Percentiles rank a stretch among this genome's conserved stretches.
phyloP scores from a whole-genome alignment of 2,888 invertebrate species.

The Parnassius glacialis region DNA sequence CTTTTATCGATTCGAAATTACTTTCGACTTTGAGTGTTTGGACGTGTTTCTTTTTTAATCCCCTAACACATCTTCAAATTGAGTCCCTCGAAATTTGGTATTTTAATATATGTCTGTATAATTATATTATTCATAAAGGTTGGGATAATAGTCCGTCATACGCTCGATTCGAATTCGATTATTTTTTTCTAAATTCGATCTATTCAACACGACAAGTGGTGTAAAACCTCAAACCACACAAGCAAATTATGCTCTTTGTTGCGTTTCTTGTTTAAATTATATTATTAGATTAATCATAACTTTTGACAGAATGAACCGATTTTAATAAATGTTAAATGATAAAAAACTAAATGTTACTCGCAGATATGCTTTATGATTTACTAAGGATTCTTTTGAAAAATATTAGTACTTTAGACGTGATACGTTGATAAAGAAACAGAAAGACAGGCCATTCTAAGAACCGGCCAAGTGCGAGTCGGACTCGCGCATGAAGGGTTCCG shows the following conservation, averaged over 20 bases:
- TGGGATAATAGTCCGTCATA: conserved; percentile 17
- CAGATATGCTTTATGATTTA: too few species aligned
- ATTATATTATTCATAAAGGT: conserved; percentile 15
- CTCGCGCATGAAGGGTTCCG: too few species aligned
- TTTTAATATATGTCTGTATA: conserved; percentile 14
- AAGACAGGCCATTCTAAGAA: too few species aligned
- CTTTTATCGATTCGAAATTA: conserved; percentile 23
- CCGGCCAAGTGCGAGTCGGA: too few species aligned
- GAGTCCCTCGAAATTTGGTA: conserved; percentile 1
- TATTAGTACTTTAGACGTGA: too few species aligned
- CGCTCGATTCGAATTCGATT: conserved; percentile 12
- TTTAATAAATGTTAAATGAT: too few species aligned
- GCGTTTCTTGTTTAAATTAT: conserved; percentile 1
- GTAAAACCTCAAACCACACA: conserved; percentile 15
- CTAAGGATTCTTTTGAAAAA: too few species aligned
- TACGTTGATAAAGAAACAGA: too few species aligned
- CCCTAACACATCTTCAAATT: conserved; percentile 11
- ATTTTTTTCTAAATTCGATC: conserved; percentile 9
- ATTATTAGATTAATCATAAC: conserved; percentile 4
- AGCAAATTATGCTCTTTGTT: conserved; percentile 13
- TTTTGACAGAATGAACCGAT: too few species aligned
- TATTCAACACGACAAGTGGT: conserved; percentile 7
- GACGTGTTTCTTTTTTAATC: conserved; percentile 8
- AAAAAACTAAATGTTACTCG: too few species aligned
- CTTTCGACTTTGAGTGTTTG: conserved; percentile 22